phyloP scores from a whole-genome alignment of 2,113 vertebrate genomes.

The Menura novaehollandiae region DNA sequence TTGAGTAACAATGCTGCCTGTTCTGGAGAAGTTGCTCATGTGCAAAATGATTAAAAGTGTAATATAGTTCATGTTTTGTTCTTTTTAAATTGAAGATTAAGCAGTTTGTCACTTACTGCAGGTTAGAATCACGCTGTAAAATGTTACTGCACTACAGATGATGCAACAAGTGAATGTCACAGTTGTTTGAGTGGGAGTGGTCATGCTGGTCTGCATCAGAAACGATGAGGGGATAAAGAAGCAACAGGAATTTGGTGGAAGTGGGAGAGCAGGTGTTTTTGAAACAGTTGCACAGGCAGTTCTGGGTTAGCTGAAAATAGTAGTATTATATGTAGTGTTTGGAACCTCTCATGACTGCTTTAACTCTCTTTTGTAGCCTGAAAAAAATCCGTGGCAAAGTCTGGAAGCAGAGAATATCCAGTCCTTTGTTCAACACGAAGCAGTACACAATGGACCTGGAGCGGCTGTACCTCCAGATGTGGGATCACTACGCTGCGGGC shows the following conservation, averaged over 20 bases:
- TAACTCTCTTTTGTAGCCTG: conserved; percentile 73
- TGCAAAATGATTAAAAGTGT: neutral
- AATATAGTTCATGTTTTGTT: neutral
- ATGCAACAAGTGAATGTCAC: too few species aligned
- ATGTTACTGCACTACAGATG: neutral
- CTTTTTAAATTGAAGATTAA: neutral
- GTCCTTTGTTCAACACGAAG: conserved; percentile 97
- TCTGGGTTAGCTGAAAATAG: neutral
- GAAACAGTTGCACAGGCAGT: neutral
- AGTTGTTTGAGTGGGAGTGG: neutral
- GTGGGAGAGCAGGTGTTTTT: neutral
- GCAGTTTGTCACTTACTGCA: neutral
- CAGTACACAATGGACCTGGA: conserved; percentile 95
- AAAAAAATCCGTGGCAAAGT: conserved; percentile 95
- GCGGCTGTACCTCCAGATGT: conserved; percentile 95
- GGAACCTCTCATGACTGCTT: neutral
- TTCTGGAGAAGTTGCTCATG: neutral
- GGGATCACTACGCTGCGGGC: conserved; percentile 89
- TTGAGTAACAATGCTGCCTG: neutral
- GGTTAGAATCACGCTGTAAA: rapidly evolving
- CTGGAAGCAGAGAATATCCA: conserved; percentile 97
- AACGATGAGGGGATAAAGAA: neutral
- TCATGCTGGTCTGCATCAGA: neutral
- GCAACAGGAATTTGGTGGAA: neutral
- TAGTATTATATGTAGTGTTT: neutral